A percentile compares a stretch with the other conserved stretches of the same genome.
Evolutionary conservation across 2,113 vertebrate genomes (phyloP).

Genomic region (Callipepla californica): DNA sequence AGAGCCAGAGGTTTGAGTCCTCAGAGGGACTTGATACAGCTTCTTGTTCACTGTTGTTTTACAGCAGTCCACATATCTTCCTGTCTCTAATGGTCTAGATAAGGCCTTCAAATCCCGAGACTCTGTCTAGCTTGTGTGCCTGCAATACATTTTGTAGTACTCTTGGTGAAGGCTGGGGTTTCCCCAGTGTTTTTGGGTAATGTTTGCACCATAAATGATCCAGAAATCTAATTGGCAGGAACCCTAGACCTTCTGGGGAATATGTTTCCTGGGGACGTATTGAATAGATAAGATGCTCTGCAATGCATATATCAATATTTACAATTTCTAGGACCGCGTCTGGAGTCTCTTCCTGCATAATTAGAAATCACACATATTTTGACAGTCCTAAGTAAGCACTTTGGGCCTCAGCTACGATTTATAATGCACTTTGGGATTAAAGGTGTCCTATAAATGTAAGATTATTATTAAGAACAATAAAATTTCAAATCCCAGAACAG

Average conservation of each 20-base stretch:
- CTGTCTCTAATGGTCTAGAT: background rate
- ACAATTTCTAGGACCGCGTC: background rate
- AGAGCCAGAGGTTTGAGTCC: background rate
- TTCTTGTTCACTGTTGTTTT: background rate
- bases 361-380: conserved; percentile 3
- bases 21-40: background rate
- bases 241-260: background rate
- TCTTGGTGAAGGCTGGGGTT: background rate
- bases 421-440: conserved; percentile 46
- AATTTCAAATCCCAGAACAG: background rate
- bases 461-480: conserved; percentile 39
- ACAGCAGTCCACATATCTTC: background rate
- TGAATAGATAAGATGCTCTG: background rate
- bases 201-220: background rate
- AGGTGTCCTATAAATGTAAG: conserved; percentile 15
- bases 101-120: background rate
- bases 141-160: background rate
- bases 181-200: background rate
- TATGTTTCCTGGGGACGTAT: background rate
- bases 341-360: background rate
- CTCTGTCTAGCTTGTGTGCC: background rate
- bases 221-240: conserved; percentile 12
- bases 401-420: background rate
- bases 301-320: background rate
- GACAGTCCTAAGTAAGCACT: background rate